A percentile compares a stretch with the other conserved stretches of the same genome.
Evolutionary conservation across 2,888 invertebrate species (phyloP).

Genomic region (Barypeithes pellucidus): DNA sequence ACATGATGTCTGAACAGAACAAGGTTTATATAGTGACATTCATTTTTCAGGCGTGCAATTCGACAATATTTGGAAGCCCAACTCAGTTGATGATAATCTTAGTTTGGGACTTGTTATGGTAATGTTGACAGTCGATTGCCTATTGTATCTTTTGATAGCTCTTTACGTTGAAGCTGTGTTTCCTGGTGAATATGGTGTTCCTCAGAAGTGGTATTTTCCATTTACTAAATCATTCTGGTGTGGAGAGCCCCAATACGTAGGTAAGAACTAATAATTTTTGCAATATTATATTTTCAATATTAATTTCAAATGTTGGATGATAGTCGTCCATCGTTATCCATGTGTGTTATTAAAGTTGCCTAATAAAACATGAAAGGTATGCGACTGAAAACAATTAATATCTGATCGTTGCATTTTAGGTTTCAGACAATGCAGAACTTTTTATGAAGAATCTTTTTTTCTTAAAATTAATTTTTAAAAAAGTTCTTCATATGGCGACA

Average conservation of each 20-base stretch:
- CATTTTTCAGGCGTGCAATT: slow-evolving; percentile 74
- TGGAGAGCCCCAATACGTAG: slow-evolving; percentile 64
- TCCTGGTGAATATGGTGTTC: slow-evolving; percentile 90
- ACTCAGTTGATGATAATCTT: slow-evolving; percentile 80
- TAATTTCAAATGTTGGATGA: too few relatives aligned
- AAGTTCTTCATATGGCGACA: too few relatives aligned
- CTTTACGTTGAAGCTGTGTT: slow-evolving; percentile 90
- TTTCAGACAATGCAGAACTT: too few relatives aligned
- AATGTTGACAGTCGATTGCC: slow-evolving; percentile 79
- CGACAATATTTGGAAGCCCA: slow-evolving; percentile 76
- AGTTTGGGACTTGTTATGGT: slow-evolving; percentile 81
- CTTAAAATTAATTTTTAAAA: too few relatives aligned
- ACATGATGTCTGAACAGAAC: too few relatives aligned
- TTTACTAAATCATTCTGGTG: slow-evolving; percentile 77
- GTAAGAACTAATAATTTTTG: slow-evolving; percentile 60
- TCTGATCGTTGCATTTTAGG: too few relatives aligned
- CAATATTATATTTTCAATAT: not conserved
- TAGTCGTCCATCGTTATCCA: too few relatives aligned
- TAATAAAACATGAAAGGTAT: too few relatives aligned
- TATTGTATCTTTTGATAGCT: slow-evolving; percentile 83
- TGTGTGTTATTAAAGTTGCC: too few relatives aligned
- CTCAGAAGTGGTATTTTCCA: slow-evolving; percentile 87
- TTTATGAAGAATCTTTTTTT: too few relatives aligned
- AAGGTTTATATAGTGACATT: not conserved
- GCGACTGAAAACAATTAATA: too few relatives aligned